Base-by-base conservation (phyloP, 2,888 invertebrate genomes). In the Papilio protenor region DNA sequence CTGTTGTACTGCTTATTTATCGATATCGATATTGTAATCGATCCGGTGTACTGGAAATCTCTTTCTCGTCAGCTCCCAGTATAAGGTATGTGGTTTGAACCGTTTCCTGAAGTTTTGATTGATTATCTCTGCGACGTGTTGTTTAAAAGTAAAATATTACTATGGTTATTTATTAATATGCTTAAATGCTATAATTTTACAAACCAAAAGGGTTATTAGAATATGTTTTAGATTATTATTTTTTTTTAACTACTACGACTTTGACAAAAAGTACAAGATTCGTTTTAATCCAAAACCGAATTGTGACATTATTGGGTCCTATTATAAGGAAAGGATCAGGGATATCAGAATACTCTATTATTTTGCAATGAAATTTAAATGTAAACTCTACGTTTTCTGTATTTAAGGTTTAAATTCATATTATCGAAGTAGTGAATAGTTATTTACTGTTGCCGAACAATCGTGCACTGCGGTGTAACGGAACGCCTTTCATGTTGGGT, bases 401-500 rank as follows among this genome's bases (percentile, higher is more conserved):
- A 33, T 33, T 64, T 64, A 64, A 64, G 52, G 27, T 33, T 55
- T 33, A 33, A 33, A 33, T 55, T 55, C 23, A 27, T 33, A 40
- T 55, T 55, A 14, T 21, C n/a, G 40, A n/a, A 23, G 40, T 18
- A 40, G 40, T n/a, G 45, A 75, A 21, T 45, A 45, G 69, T 75
- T 69, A 49, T 55, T 75, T 66, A 55, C 74, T 74, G 49, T 74
- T 49, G 73, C 14, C 8, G 57, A 47, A 33, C 18, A 66, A 69
- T 69, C 69, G 75, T 69, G 47, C 49, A 66, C 40, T 16, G 18
- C 21, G 49, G 40, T 69, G 55, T 40, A 69, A 52, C 69, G 66
- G 75, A 66, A 75, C 66, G 66, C 27, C 49, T 75, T 66, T 66
- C 49, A 49, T 66, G 52, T 57, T 14, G 66, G n/a, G 16, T 45